Evolutionary conservation across 2,113 vertebrate species (phyloP), one percentile per base, ranked within the genome.

Genomic region (Psettodes erumei): DNA sequence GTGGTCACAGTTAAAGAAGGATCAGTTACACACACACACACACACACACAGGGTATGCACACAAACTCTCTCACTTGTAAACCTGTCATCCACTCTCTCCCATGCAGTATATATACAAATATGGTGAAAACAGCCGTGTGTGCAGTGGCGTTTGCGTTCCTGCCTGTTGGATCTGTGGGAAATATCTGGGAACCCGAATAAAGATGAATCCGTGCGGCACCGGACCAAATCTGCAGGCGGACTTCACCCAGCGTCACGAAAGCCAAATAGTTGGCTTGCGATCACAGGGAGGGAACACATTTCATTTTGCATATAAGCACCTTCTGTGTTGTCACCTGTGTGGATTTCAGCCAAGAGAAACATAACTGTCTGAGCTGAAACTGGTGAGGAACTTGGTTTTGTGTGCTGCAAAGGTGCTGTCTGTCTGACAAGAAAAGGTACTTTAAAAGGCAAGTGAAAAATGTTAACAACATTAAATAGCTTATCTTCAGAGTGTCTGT

Each of bases 1-100:
- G 56, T 69, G 28, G 23, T 27, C 65, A 33, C 35, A 51, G 64
- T 40, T 64, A 42, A 16, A 73, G 32, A 62, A 56, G 60, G 74
- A 78, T 86, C 77, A 58, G 71, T 84, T 76, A 74, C 59, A 80
- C 50, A 78, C 56, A 72, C 48, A 78, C 53, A 72, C 21, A 64
- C 42, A 68, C 28, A 40, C 42, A 56, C 4, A 16, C 38, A 37
- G n/a, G 21, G 35, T 67, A 54, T 42, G 32, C 21, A 21, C 25
- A n/a, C 27, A n/a, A n/a, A 21, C 35, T 42, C 35, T 42, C 58
- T 55, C 2, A 15, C 42, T 48, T 55, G 28, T 77, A 27, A 80
- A 55, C 50, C 74, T 80, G 51, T 79, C 79, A 60, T 70, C 15
- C 40, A 12, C 63, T 84, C 69, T 35, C 67, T 75, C 43, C 21